A percentile compares a stretch with the other conserved stretches of the same genome.
Evolutionary conservation across 2,113 vertebrate species (phyloP).

Genomic region (Myrmecobius fasciatus): DNA sequence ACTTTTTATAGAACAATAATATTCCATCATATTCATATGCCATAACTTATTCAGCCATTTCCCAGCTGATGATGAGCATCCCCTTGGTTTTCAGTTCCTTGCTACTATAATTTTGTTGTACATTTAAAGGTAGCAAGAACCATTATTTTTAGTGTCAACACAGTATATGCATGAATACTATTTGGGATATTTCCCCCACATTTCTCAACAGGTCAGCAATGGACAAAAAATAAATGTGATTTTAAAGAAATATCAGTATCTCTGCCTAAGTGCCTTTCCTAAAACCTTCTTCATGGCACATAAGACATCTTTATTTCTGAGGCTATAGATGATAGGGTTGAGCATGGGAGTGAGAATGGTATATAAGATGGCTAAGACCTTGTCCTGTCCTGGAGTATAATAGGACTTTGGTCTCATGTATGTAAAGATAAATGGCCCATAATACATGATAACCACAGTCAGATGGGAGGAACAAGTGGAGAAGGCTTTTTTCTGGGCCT

Average conservation of each 20-base stretch:
- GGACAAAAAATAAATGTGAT: background rate
- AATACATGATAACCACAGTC: constrained; percentile 1
- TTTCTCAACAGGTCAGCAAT: too few relatives aligned
- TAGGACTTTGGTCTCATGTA: constrained; percentile 46
- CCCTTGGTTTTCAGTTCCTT: too few relatives aligned
- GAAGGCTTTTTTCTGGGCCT: background rate
- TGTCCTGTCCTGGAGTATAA: constrained; percentile 42
- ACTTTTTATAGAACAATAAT: too few relatives aligned
- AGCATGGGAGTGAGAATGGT: constrained; percentile 21
- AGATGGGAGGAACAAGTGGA: background rate
- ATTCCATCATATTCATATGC: too few relatives aligned
- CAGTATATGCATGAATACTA: too few relatives aligned
- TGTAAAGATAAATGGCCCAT: background rate
- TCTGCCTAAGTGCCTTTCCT: background rate
- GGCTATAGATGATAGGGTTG: background rate
- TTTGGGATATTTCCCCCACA: too few relatives aligned
- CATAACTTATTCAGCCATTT: too few relatives aligned
- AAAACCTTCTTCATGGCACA: background rate
- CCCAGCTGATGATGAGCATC: too few relatives aligned
- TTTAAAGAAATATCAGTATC: background rate
- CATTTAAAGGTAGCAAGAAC: too few relatives aligned
- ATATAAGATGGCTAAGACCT: constrained; percentile 38
- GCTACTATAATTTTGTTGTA: too few relatives aligned
- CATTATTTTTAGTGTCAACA: too few relatives aligned
- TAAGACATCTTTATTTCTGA: background rate